A percentile compares a stretch with the other conserved stretches of the same genome.
Conservation (phyloP, 2,888 invertebrate species). For the Bellardia bayeri region DNA sequence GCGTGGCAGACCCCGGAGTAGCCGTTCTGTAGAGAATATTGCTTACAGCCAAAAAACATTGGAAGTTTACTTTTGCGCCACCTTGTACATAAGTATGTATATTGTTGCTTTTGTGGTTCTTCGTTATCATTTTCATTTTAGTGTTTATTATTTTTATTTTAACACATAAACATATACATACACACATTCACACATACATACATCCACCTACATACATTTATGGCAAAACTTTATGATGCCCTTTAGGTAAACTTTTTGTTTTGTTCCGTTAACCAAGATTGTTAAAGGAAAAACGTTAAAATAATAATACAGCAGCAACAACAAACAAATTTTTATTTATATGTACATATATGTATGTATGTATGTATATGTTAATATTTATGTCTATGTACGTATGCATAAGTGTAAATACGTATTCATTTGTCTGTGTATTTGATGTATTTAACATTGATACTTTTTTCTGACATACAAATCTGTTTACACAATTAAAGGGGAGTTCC, state of each 20-base stretch:
- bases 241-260: constrained; percentile 57
- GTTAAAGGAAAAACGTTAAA: constrained; percentile 23
- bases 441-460: constrained; percentile 31
- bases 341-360: neutral
- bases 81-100: neutral
- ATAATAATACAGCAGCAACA: neutral
- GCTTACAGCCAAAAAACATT: no score
- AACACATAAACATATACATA: neutral
- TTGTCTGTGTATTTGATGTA: constrained; percentile 21
- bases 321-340: neutral
- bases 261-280: constrained; percentile 23
- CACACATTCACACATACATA: neutral
- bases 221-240: constrained; percentile 50
- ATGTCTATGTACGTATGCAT: neutral
- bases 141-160: constrained; percentile 12
- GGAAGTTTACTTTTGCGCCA: no score
- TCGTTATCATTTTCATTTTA: constrained; percentile 18
- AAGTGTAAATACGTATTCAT: constrained; percentile 29
- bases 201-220: neutral
- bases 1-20: no score
- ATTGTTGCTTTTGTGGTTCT: neutral
- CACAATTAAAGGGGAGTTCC: neutral
- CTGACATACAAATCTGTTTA: no score
- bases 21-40: no score
- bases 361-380: neutral